These are phyloP conservation scores for Blastobasis lacticolella DNA, from an alignment of 2,888 invertebrate species.

Conservation along the genomic window DNA sequence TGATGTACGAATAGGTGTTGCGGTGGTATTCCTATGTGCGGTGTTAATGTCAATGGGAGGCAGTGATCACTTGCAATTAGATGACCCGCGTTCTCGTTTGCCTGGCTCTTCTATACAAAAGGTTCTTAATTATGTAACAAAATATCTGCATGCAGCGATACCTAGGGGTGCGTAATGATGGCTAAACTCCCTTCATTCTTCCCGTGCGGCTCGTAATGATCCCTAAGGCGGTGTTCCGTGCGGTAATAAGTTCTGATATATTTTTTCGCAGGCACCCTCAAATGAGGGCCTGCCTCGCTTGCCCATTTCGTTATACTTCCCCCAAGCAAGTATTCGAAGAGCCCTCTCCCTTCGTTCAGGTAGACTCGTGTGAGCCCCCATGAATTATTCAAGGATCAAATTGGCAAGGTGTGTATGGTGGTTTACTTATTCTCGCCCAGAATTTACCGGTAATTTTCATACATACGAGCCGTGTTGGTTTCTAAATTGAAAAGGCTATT, in stretches of 20 bases:
- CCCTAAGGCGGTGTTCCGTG: constrained; percentile 26
- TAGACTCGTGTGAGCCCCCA: constrained; percentile 55
- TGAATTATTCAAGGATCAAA: constrained; percentile 71
- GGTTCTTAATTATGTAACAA: too few species aligned
- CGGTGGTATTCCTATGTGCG: too few species aligned
- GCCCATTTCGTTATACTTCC: constrained; percentile 54
- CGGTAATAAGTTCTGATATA: constrained; percentile 36
- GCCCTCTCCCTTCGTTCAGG: constrained; percentile 41
- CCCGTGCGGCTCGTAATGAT: constrained; percentile 30
- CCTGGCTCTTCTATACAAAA: too few species aligned
- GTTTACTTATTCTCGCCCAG: constrained; percentile 63
- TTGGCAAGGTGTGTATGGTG: constrained; percentile 62
- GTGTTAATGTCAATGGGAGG: too few species aligned
- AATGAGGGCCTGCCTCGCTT: constrained; percentile 45
- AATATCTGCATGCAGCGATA: too few species aligned
- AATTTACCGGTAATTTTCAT: constrained; percentile 55
- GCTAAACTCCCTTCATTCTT: constrained; percentile 1
- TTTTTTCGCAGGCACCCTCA: constrained; percentile 42
- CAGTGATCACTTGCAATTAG: too few species aligned
- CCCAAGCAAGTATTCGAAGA: constrained; percentile 33
- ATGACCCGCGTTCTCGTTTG: too few species aligned
- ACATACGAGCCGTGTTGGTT: constrained; percentile 25
- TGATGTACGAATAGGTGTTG: too few species aligned
- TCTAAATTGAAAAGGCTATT: too few species aligned
- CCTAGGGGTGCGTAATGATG: too few species aligned